These are phyloP conservation scores for Graptemys geographica DNA, from an alignment of 2,797 vertebrate species.

Conservation along the genomic window DNA sequence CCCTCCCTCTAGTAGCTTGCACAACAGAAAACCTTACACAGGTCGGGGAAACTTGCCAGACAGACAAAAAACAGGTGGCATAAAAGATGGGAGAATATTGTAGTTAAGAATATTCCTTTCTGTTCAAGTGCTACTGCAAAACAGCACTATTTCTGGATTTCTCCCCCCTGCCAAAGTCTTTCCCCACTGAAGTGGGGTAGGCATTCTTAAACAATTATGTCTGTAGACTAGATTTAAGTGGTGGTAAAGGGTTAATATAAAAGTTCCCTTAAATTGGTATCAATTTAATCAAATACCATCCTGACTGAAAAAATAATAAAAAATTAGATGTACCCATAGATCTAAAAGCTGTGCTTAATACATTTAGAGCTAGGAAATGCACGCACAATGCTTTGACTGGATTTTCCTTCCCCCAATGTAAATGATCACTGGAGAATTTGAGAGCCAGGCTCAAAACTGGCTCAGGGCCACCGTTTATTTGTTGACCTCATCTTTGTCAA, in stretches of 20 bases:
- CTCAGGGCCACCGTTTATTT: not conserved
- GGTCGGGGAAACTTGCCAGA: not conserved
- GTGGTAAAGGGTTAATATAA: not conserved
- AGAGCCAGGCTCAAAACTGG: not conserved
- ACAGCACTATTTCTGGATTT: not conserved
- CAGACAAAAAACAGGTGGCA: accelerated
- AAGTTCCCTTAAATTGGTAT: not conserved
- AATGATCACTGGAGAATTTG: not conserved
- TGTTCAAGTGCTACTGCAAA: not conserved
- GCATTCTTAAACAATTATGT: not conserved
- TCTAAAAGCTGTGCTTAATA: not conserved
- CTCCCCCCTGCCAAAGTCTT: not conserved
- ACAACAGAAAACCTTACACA: not conserved
- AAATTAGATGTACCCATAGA: not conserved
- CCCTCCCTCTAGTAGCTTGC: not conserved
- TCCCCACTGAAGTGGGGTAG: not conserved
- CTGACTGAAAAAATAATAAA: not conserved
- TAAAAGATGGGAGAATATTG: not conserved
- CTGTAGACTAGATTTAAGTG: not conserved
- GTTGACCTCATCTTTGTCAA: not conserved
- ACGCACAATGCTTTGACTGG: not conserved
- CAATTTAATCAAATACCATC: not conserved
- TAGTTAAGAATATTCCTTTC: not conserved
- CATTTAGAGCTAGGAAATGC: not conserved
- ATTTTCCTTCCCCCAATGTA: not conserved